Percentiles rank a stretch among this genome's conserved stretches.
Conservation (phyloP, 2,888 invertebrate species). For the Hipparchia semele region DNA sequence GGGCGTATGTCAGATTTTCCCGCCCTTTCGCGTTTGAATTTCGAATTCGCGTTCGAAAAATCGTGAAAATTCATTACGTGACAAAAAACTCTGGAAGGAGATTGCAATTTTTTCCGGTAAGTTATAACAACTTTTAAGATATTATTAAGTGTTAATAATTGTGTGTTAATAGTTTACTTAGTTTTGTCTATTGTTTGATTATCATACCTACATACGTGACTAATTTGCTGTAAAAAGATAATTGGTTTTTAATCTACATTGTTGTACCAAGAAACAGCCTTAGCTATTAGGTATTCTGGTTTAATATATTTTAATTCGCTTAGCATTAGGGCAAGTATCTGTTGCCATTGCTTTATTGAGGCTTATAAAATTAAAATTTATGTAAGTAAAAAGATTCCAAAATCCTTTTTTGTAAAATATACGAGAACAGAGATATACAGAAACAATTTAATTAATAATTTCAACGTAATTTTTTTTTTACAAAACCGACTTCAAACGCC, state of each 20-base stretch:
- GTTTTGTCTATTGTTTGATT: neutral
- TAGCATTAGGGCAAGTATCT: no score
- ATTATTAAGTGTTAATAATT: neutral
- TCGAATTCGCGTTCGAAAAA: constrained; percentile 33
- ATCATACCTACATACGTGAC: constrained; percentile 9
- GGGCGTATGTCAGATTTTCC: constrained; percentile 44
- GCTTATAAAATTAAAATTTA: no score
- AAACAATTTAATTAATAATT: neutral
- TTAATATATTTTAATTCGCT: no score
- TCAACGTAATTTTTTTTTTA: no score
- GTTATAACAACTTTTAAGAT: constrained; percentile 8
- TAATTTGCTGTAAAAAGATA: neutral
- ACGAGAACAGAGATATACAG: neutral
- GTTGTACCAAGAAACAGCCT: neutral
- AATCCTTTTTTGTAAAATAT: no score
- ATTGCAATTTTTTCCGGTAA: constrained; percentile 27
- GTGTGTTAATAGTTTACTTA: neutral
- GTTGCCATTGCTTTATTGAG: no score
- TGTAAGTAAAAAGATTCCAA: no score
- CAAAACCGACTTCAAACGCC: no score
- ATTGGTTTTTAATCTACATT: neutral
- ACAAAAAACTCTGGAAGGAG: constrained; percentile 13
- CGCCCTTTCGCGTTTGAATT: constrained; percentile 44
- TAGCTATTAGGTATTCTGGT: neutral
- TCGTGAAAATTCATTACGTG: constrained; percentile 26